A percentile compares a stretch with the other conserved stretches of the same genome.
These are phyloP conservation scores for Philhelius pedissequus DNA, from an alignment of 2,888 invertebrate species.

Conservation along the genomic window DNA sequence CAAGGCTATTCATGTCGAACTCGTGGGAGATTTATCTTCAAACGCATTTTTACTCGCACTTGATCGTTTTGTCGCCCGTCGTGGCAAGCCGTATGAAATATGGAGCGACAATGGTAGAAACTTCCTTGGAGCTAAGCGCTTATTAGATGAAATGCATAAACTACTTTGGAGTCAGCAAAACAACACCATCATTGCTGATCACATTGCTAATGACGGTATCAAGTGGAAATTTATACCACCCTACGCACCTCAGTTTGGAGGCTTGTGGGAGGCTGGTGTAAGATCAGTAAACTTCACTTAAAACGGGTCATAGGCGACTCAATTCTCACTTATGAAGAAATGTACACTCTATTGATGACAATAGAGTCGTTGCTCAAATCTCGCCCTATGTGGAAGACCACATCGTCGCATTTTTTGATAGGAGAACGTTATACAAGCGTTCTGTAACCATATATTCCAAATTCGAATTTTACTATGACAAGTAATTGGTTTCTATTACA, in stretches of 20 bases:
- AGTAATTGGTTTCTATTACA: not conserved
- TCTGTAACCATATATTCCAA: not conserved
- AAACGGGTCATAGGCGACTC: not conserved
- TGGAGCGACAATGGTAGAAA: slow-evolving; percentile 5
- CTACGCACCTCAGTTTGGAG: not conserved
- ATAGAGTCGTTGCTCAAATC: not conserved
- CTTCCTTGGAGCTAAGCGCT: not conserved
- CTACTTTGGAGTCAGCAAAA: slow-evolving; percentile 3
- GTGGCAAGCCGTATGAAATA: slow-evolving; percentile 16
- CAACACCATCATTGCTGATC: not conserved
- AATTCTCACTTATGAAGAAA: slow-evolving; percentile 5
- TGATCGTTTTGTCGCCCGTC: slow-evolving; percentile 9
- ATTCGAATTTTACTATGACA: not conserved
- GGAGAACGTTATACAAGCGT: not conserved
- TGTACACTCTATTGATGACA: slow-evolving; percentile 1
- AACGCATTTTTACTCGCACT: slow-evolving; percentile 10
- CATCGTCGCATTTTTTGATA: not conserved
- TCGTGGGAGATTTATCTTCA: slow-evolving; percentile 24
- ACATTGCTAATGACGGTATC: slow-evolving; percentile 10
- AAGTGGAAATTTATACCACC: not conserved
- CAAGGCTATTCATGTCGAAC: slow-evolving; percentile 35
- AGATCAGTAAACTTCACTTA: not conserved
- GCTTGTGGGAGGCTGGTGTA: not conserved
- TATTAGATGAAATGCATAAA: slow-evolving; percentile 7
- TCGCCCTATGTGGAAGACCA: not conserved